Evolutionary conservation across 2,888 invertebrate species (phyloP).

Genomic region (Cistogaster globosa): DNA sequence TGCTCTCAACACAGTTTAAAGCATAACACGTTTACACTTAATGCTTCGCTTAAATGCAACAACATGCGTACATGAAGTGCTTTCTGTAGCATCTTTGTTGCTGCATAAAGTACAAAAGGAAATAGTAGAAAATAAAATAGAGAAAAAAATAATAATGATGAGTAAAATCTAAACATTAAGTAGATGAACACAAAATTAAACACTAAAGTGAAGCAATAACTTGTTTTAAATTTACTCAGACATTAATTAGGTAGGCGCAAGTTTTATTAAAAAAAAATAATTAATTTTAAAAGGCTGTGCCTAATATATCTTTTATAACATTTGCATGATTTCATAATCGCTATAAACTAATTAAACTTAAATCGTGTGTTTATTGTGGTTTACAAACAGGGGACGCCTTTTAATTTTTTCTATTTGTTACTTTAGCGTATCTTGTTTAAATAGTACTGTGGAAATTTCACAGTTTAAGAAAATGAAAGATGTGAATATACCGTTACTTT

Average conservation of each 20-base stretch:
- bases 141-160: constrained; percentile 9
- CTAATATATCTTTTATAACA: too few species aligned
- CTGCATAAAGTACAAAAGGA: not conserved
- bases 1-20: not conserved
- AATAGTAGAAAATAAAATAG: not conserved
- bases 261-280: not conserved
- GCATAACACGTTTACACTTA: constrained; percentile 33
- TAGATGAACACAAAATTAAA: constrained; percentile 1
- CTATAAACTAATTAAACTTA: too few species aligned
- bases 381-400: too few species aligned
- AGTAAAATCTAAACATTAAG: constrained; percentile 26
- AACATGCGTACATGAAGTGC: constrained; percentile 32
- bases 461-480: too few species aligned
- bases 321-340: too few species aligned
- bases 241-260: not conserved
- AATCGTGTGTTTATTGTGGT: too few species aligned
- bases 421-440: too few species aligned
- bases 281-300: too few species aligned
- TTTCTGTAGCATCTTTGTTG: not conserved
- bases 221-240: not conserved
- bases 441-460: too few species aligned
- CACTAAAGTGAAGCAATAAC: not conserved
- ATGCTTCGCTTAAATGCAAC: constrained; percentile 52
- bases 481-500: too few species aligned
- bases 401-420: too few species aligned